Percentiles rank a stretch among this genome's conserved stretches.
Evolutionary conservation across 1,140 invertebrate genomes (phyloP).

Genomic region (Phocides pigmalion): DNA sequence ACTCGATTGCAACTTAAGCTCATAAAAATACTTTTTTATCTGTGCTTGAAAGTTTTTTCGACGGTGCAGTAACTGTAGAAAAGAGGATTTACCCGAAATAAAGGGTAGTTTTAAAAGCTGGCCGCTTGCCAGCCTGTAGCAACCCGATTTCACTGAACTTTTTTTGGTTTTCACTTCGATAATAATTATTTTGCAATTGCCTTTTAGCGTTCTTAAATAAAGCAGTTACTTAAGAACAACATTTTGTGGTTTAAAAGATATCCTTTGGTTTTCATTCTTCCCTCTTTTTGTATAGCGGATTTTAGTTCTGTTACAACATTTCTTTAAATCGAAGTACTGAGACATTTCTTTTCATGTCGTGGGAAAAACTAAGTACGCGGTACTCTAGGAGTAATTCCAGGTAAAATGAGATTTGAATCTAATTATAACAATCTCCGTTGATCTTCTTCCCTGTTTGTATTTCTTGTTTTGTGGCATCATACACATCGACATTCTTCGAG

Average conservation of each 20-base stretch:
- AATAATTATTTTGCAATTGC: slow-evolving; percentile 32
- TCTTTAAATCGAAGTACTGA: too few species aligned
- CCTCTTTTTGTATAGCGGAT: too few species aligned
- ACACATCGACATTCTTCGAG: too few species aligned
- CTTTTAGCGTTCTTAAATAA: slow-evolving; percentile 29
- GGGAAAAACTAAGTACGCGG: too few species aligned
- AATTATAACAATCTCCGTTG: too few species aligned
- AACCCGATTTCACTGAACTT: slow-evolving; percentile 4
- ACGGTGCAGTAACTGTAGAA: not conserved
- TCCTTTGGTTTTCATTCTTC: not conserved
- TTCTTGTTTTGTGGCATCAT: too few species aligned
- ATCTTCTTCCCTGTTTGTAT: too few species aligned
- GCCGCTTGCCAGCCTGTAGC: slow-evolving; percentile 1
- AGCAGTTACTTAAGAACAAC: slow-evolving; percentile 11
- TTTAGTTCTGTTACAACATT: too few species aligned
- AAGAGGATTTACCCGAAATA: slow-evolving; percentile 22
- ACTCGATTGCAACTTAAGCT: not conserved
- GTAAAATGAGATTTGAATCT: too few species aligned
- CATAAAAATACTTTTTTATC: not conserved
- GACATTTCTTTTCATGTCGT: too few species aligned
- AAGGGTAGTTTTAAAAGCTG: slow-evolving; percentile 23
- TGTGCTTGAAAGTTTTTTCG: not conserved
- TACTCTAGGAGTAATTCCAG: too few species aligned
- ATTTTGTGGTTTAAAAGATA: slow-evolving; percentile 18
- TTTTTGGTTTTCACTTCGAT: slow-evolving; percentile 22